Base-by-base conservation (phyloP, 2,113 vertebrate species). In the Sarotherodon lohbergeri region DNA sequence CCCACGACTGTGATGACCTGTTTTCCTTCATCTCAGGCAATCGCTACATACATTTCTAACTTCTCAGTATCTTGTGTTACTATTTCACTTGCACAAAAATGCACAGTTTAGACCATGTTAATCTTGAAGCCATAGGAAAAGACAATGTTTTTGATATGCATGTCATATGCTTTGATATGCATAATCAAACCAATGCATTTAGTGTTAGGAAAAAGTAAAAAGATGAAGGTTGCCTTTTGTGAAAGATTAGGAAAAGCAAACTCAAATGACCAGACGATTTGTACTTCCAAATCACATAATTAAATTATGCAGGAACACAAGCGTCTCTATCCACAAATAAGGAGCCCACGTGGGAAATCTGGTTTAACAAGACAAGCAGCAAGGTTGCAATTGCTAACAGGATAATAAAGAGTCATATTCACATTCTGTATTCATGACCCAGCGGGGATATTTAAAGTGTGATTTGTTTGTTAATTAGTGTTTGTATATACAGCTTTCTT, bases 1-100 rank as follows among this genome's bases (percentile, higher is more conserved):
- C 57, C 34, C 46, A 50, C 84, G 61, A 91, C 76, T 68, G 83
- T 32, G 80, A 83, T 89, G 89, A 90, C 90, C 82, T 80, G 91
- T 83, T 88, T 85, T 86, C 27, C 76, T 73, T 84, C 80, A 36
- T 88, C 63, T 57, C 9, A 4, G 59, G 52, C 48, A 86, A 73
- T 86, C 76, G 29, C 34, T 46, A 24, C 79, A 92, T 88, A 89
- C 17, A n/a, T 89, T 56, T 39, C 27, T 7, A 54, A 61, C 24
- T 78, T 41, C 79, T 86, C 24, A 19, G 41, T 32, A 52, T 78
- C 46, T 50, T 84, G 16, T 39, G 2, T 22, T 50, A 2, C 48
- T 32, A 12, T 76, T 83, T 43, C 22, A 12, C 22, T 24, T 19
- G 3, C 3, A 36, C 36, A 55, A 41, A 61, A 79, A 46, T 73